Conservation (phyloP, 2,888 invertebrate species). For the Mayetiola destructor region DNA sequence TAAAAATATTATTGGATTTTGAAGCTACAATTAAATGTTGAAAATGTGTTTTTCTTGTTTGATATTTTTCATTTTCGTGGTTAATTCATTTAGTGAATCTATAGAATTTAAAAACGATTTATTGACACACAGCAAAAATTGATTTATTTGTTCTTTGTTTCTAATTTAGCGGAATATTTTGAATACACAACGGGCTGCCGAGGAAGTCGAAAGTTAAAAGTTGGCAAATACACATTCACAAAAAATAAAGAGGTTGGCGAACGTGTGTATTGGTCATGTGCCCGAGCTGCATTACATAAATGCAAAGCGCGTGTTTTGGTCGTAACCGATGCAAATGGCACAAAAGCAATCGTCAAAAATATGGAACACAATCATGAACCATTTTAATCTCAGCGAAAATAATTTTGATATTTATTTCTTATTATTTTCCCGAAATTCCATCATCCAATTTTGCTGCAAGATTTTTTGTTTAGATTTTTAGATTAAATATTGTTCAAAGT, state of each 20-base stretch:
- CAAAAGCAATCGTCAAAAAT: constrained; percentile 33
- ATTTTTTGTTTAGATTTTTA: too few species aligned
- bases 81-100: too few species aligned
- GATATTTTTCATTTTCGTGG: too few species aligned
- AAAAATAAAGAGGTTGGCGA: constrained; percentile 32
- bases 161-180: constrained; percentile 14
- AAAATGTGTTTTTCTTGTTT: too few species aligned
- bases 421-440: background rate
- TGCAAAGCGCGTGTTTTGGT: constrained; percentile 36
- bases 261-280: constrained; percentile 36
- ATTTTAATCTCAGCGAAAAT: constrained; percentile 25
- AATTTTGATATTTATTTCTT: background rate
- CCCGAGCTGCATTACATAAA: constrained; percentile 34
- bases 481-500: too few species aligned
- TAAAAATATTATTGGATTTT: too few species aligned
- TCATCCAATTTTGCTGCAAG: background rate
- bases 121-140: too few species aligned
- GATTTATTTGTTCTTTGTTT: background rate
- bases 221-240: constrained; percentile 34
- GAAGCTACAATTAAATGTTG: too few species aligned
- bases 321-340: constrained; percentile 27
- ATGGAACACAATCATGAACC: constrained; percentile 34
- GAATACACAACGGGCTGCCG: constrained; percentile 34
- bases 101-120: too few species aligned
- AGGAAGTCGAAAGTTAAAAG: constrained; percentile 34